A percentile compares a stretch with the other conserved stretches of the same genome.
Conservation (phyloP, 2,888 invertebrate genomes). For the Lasioglossum vierecki region DNA sequence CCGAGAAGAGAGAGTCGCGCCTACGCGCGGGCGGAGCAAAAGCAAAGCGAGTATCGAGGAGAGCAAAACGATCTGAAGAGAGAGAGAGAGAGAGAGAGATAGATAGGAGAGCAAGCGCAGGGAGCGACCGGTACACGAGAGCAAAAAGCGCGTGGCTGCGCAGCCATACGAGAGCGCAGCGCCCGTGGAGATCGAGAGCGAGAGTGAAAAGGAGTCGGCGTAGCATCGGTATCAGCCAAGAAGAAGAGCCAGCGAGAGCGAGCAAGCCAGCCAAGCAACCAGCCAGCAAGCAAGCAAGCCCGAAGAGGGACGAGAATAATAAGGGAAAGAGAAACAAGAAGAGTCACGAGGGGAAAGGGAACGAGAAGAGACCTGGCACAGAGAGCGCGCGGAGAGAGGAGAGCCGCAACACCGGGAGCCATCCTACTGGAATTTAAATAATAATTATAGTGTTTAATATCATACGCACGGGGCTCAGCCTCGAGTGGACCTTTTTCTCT, state of each 20-base stretch:
- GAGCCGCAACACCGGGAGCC: slow-evolving; percentile 82
- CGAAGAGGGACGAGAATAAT: slow-evolving; percentile 32
- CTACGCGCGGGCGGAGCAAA: slow-evolving; percentile 81
- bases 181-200: slow-evolving; percentile 49
- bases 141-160: slow-evolving; percentile 72
- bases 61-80: slow-evolving; percentile 75
- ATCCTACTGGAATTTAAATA: slow-evolving; percentile 84
- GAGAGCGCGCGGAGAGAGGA: slow-evolving; percentile 53
- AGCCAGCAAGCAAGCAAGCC: background rate
- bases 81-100: too few species aligned
- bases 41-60: slow-evolving; percentile 80
- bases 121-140: slow-evolving; percentile 71
- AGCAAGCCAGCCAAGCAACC: slow-evolving; percentile 11
- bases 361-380: slow-evolving; percentile 22
- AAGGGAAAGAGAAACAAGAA: slow-evolving; percentile 42
- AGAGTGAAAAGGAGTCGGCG: slow-evolving; percentile 45
- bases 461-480: slow-evolving; percentile 75
- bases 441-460: slow-evolving; percentile 84
- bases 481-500: slow-evolving; percentile 54
- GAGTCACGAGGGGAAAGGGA: slow-evolving; percentile 36
- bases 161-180: slow-evolving; percentile 42
- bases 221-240: slow-evolving; percentile 7
- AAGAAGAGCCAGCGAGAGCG: background rate
- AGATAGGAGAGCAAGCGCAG: slow-evolving; percentile 55
- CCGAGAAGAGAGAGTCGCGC: slow-evolving; percentile 71